phyloP scores from a whole-genome alignment of 2,797 vertebrate species.

The Spea hammondii region DNA sequence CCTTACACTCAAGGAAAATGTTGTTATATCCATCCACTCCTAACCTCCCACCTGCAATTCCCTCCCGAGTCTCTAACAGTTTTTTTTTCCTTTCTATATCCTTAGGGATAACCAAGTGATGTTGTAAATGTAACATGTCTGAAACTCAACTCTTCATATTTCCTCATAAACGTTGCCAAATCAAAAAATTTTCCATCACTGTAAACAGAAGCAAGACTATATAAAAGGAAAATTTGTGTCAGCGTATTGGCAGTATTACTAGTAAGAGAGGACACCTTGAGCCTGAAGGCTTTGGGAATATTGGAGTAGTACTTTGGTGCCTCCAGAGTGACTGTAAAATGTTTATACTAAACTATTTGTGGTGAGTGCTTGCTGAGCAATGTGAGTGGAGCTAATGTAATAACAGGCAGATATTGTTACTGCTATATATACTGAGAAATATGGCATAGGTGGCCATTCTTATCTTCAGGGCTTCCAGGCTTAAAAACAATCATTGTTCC shows the following conservation, averaged over 20 bases:
- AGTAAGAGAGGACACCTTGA: neutral
- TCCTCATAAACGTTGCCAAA: slow-evolving; percentile 8
- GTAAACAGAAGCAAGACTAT: neutral
- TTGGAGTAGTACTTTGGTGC: no score
- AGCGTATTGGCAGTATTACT: neutral
- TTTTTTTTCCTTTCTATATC: slow-evolving; percentile 7
- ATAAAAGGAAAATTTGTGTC: slow-evolving; percentile 12
- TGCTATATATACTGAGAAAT: no score
- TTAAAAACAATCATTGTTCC: no score
- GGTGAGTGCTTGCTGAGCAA: no score
- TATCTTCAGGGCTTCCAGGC: no score
- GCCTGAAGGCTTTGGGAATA: neutral
- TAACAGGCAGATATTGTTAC: no score
- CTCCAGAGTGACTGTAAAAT: no score
- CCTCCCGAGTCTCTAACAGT: neutral
- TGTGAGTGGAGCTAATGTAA: no score
- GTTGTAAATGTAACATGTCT: slow-evolving; percentile 22
- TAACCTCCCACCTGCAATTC: slow-evolving; percentile 22
- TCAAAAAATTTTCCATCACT: slow-evolving; percentile 19
- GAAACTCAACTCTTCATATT: slow-evolving; percentile 6
- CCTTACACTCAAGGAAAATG: slow-evolving; percentile 18
- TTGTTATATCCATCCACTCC: slow-evolving; percentile 1
- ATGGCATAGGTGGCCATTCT: no score
- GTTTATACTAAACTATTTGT: no score
- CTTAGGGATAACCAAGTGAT: neutral